phyloP scores from a whole-genome alignment of 2,797 vertebrate genomes.

The Lateolabrax maculatus region DNA sequence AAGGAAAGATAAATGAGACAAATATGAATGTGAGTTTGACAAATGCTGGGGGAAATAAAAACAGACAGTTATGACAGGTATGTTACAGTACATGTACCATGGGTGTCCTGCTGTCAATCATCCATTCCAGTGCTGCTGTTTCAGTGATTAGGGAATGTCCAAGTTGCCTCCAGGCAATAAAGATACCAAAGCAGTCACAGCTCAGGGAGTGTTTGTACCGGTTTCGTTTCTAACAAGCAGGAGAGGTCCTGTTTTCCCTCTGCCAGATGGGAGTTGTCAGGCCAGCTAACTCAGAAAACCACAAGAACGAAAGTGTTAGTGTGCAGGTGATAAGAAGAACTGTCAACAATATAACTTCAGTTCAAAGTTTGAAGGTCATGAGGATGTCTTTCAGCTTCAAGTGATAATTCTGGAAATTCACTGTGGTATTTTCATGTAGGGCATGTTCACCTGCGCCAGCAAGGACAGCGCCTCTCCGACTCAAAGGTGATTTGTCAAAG shows the following conservation, averaged over 20 bases:
- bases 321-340: slow-evolving; percentile 25
- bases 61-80: slow-evolving; percentile 55
- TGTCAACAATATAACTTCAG: slow-evolving; percentile 17
- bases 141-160: slow-evolving; percentile 53
- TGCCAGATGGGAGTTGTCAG: slow-evolving; percentile 25
- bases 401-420: slow-evolving; percentile 32
- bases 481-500: slow-evolving; percentile 62
- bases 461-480: slow-evolving; percentile 34
- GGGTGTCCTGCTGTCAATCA: slow-evolving; percentile 67
- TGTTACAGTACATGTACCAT: slow-evolving; percentile 44
- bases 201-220: slow-evolving; percentile 31
- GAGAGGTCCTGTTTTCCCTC: slow-evolving; percentile 35
- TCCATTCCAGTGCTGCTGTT: slow-evolving; percentile 38
- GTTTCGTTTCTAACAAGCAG: slow-evolving; percentile 48
- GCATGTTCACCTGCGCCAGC: slow-evolving; percentile 28
- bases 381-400: slow-evolving; percentile 12
- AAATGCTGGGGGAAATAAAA: slow-evolving; percentile 62
- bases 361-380: slow-evolving; percentile 50
- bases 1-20: slow-evolving; percentile 30
- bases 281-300: slow-evolving; percentile 17
- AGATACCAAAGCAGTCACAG: slow-evolving; percentile 43
- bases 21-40: slow-evolving; percentile 56
- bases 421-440: slow-evolving; percentile 39
- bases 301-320: slow-evolving; percentile 36
- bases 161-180: slow-evolving; percentile 50